Evolutionary conservation across 92 coral and sea anemone genomes (phyloP).

Genomic region (Palythoa heliodiscus): DNA sequence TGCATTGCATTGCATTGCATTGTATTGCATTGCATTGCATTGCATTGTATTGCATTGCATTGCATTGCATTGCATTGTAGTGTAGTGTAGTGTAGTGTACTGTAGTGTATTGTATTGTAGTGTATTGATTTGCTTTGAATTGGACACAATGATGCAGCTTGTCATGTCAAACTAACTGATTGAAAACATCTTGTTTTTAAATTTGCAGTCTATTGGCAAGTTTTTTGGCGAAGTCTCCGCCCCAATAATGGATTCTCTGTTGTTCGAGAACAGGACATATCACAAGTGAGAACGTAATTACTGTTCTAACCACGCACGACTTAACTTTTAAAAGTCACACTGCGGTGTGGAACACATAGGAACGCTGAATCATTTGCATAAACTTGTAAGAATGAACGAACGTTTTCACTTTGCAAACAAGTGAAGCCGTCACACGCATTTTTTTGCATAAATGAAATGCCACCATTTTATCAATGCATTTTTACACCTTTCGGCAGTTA

Average conservation of each 20-base stretch:
- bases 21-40: too few relatives aligned
- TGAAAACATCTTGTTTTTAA: slow-evolving; percentile 1
- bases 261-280: slow-evolving; percentile 41
- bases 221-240: slow-evolving; percentile 93
- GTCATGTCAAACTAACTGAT: background rate
- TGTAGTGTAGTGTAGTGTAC: background rate
- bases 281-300: slow-evolving; percentile 24
- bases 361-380: background rate
- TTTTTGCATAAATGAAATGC: too few relatives aligned
- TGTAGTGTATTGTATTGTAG: background rate
- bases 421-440: too few relatives aligned
- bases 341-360: background rate
- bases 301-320: too few relatives aligned
- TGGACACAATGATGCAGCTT: background rate
- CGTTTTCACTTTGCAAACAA: too few relatives aligned
- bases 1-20: too few relatives aligned
- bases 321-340: too few relatives aligned
- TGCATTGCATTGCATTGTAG: too few relatives aligned
- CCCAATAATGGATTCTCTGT: slow-evolving; percentile 72
- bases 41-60: too few relatives aligned
- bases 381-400: too few relatives aligned
- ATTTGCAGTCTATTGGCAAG: slow-evolving; percentile 75
- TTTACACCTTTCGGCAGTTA: too few relatives aligned
- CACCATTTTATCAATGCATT: too few relatives aligned
- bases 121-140: background rate